Percentiles rank a stretch among this genome's conserved stretches.
Conservation (phyloP, 2,113 vertebrate species). For the Plecotus auritus region DNA sequence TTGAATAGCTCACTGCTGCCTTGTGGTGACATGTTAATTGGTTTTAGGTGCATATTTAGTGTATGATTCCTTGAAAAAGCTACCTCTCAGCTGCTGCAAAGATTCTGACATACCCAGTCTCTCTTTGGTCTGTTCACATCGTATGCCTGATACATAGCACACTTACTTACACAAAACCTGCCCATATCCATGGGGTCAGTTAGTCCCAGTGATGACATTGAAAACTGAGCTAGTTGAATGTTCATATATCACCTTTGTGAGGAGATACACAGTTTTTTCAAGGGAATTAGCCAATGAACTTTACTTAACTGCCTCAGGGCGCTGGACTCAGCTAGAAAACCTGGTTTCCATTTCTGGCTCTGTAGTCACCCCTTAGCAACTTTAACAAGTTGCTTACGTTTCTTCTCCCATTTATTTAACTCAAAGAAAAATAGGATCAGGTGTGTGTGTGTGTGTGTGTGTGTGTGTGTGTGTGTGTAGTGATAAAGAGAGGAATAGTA, state of each 20-base stretch:
- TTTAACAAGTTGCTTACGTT: constrained; percentile 19
- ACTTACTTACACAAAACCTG: neutral
- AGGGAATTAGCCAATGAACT: neutral
- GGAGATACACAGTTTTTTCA: neutral
- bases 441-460: neutral
- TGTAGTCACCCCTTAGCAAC: neutral
- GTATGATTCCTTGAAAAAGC: neutral
- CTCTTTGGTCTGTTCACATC: neutral
- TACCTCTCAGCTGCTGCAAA: neutral
- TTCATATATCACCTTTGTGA: neutral
- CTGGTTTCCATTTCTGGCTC: constrained; percentile 28
- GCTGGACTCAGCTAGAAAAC: neutral
- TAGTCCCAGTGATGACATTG: neutral
- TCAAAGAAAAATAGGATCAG: constrained; percentile 4
- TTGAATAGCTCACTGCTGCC: neutral
- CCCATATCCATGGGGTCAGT: neutral
- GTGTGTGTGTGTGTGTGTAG: neutral
- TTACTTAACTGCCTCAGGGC: neutral
- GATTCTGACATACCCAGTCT: neutral
- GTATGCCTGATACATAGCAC: neutral
- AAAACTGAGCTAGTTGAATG: neutral
- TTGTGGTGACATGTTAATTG: neutral
- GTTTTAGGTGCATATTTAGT: neutral
- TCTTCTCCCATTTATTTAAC: neutral
- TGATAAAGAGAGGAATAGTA: neutral